phyloP scores from a whole-genome alignment of 2,797 vertebrate genomes.

The Gila robusta region DNA sequence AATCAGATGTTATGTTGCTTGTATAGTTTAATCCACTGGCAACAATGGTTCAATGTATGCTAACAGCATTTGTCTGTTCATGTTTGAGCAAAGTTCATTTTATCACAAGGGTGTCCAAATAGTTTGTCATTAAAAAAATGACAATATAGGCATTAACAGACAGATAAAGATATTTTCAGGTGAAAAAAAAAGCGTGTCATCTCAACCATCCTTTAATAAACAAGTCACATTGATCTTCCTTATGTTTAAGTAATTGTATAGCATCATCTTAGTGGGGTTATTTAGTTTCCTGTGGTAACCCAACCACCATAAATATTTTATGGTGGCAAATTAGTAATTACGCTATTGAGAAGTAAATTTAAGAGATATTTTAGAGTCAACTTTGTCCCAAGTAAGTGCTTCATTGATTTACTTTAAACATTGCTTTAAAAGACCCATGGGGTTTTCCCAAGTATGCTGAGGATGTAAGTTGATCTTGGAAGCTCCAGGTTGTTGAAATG shows the following conservation, averaged over 20 bases:
- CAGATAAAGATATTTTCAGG: background rate
- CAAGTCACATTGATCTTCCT: no score
- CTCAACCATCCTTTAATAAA: background rate
- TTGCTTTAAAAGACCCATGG: conserved; percentile 11
- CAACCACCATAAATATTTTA: conserved; percentile 6
- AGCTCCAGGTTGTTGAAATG: background rate
- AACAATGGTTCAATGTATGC: background rate
- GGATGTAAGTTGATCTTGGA: background rate
- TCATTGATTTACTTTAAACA: conserved; percentile 6
- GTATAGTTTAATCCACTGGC: background rate
- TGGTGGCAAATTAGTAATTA: background rate
- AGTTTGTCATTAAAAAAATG: background rate
- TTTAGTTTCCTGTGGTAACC: background rate
- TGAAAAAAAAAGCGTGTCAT: background rate
- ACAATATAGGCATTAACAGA: background rate
- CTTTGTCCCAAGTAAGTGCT: background rate
- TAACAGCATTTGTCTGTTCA: background rate
- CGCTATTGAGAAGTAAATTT: background rate
- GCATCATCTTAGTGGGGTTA: conserved; percentile 2
- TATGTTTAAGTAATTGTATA: background rate
- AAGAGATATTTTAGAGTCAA: background rate
- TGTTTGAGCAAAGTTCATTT: background rate
- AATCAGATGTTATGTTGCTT: conserved; percentile 3
- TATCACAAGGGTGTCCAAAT: background rate
- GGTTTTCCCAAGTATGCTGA: background rate